phyloP scores from a whole-genome alignment of 2,113 vertebrate species.

The Strix aluco region DNA sequence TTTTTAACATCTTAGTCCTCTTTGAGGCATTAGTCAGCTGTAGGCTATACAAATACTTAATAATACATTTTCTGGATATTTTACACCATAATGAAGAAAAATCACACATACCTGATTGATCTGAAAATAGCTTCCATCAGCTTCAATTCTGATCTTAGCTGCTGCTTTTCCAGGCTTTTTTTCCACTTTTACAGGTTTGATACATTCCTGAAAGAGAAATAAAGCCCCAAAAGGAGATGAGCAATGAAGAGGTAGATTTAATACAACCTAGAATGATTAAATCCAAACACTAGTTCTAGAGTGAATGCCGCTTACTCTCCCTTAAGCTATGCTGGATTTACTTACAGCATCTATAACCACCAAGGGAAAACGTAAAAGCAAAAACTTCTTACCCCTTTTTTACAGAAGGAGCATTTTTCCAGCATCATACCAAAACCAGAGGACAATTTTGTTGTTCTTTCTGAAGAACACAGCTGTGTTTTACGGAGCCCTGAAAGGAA shows the following conservation, averaged over 20 bases:
- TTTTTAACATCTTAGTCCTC: background rate
- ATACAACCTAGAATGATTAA: background rate
- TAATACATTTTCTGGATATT: background rate
- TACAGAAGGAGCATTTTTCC: background rate
- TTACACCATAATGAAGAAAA: background rate
- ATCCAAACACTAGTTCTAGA: too few relatives aligned
- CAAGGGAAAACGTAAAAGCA: background rate
- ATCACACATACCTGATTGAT: conserved; percentile 78
- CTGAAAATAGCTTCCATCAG: conserved; percentile 93
- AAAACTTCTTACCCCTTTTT: background rate
- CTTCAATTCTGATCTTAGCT: conserved; percentile 91
- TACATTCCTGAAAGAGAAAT: conserved; percentile 81
- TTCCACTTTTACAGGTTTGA: conserved; percentile 90
- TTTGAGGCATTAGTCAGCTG: background rate
- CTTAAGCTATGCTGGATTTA: background rate
- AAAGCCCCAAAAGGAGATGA: background rate
- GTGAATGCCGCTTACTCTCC: accelerated
- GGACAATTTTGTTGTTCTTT: background rate
- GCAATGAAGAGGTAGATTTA: background rate
- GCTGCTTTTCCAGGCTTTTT: conserved; percentile 82
- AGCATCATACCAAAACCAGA: background rate
- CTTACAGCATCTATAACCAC: background rate
- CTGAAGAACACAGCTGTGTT: background rate
- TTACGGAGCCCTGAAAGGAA: background rate
- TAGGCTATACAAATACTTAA: background rate